Conservation (phyloP, 1,140 invertebrate species). For the Lordiphosa clarofinis region DNA sequence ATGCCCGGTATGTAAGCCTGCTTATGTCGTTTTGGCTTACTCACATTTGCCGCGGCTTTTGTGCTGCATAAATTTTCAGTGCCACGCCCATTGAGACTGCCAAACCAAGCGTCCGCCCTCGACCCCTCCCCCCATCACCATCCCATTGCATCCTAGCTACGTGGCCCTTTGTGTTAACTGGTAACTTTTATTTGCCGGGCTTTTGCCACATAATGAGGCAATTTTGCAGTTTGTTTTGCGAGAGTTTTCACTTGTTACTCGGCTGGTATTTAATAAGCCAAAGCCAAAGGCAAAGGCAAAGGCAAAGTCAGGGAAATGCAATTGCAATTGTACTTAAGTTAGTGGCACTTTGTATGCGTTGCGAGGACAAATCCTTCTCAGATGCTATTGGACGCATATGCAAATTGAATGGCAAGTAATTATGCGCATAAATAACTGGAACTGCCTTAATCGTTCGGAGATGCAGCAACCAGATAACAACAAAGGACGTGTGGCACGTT, state of each 20-base stretch:
- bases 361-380: slow-evolving; percentile 41
- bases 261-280: slow-evolving; percentile 44
- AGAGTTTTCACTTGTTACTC: slow-evolving; percentile 51
- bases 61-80: slow-evolving; percentile 67
- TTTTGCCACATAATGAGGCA: slow-evolving; percentile 69
- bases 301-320: background rate
- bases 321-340: slow-evolving; percentile 11
- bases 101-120: too few species aligned
- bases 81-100: too few species aligned
- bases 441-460: slow-evolving; percentile 39
- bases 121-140: too few species aligned
- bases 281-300: too few species aligned
- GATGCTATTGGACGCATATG: slow-evolving; percentile 64
- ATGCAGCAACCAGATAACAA: slow-evolving; percentile 44
- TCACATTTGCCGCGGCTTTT: slow-evolving; percentile 72
- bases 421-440: slow-evolving; percentile 67
- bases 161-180: slow-evolving; percentile 66
- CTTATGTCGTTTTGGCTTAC: slow-evolving; percentile 74
- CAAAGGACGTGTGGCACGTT: slow-evolving; percentile 18
- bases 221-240: slow-evolving; percentile 51
- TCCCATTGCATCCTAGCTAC: slow-evolving; percentile 18
- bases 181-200: slow-evolving; percentile 57
- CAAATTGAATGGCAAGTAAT: slow-evolving; percentile 53
- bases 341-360: slow-evolving; percentile 45
- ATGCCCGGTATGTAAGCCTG: slow-evolving; percentile 57